Evolutionary conservation across 2,797 vertebrate species (phyloP), one percentile per base, ranked within the genome.

Genomic region (Periparus ater): DNA sequence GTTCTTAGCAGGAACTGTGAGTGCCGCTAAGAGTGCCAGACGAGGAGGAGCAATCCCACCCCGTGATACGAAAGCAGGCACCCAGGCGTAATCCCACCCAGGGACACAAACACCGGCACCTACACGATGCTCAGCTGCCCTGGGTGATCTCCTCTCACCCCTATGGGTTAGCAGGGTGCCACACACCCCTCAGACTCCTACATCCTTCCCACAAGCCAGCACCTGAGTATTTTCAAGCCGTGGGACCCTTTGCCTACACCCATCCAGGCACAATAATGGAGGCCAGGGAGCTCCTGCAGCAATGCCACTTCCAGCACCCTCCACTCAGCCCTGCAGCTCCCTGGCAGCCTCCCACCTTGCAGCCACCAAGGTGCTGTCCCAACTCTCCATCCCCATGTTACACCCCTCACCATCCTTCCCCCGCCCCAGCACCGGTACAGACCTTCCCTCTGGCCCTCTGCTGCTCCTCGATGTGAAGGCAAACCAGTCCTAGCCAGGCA

Each of bases 401-500:
- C 2, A 29, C 10, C 51, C 34, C 53, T 73, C 48, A 13, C 12
- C 47, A 47, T 47, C 42, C 57, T 55, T 68, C 67, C 55, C 50
- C 65, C 38, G n/a, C 0, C 0, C 32, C 67, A 65, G 50, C 51
- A 21, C 6, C 0, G 11, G 6, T 17, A 55, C 73, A 51, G 70
- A 65, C 51, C 51, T 81, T 76, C 71, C 54, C 45, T 36, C 68
- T 68, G 67, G 29, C 55, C 34, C 48, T 54, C 65, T 83, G 68
- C 32, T 9, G 36, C 71, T 50, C 62, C 1, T 2, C 10, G 6
- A 38, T 51, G 53, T 0, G 17, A 95, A 70, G 88, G 93, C 94
- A 97, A 97, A 96, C 80, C 10, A 19, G 80, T 92, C 95, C 91
- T 53, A 83, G 89, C 88, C 76, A 9, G n/a, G 88, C 85, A 91